Base-by-base conservation (phyloP, 1,140 invertebrate genomes). In the Aphaenogaster rudis region DNA sequence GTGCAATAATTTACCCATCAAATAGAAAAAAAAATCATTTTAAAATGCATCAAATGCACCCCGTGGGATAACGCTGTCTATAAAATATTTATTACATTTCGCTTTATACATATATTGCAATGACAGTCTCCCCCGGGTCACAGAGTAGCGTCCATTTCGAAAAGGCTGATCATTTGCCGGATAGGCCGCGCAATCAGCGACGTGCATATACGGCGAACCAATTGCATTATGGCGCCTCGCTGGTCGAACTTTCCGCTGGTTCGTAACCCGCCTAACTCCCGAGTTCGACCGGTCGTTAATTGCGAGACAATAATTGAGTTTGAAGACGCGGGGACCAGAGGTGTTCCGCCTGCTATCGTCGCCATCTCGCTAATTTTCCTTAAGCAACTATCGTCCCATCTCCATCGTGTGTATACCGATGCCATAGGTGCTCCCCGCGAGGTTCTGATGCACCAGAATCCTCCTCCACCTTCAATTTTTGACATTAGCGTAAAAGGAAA, bases 261-360 rank as follows among this genome's bases (percentile, higher is more conserved):
- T 89, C 82, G 71, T 86, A 90, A 88, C 86, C 88, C 87, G 81
- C 72, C 88, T 91, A 92, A 92, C 92, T 92, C 79, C 63, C 66
- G 82, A 69, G 69, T 59, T 28, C 69, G 81, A 72, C 87, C 86
- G 48, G 63, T 42, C 39, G 66, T 88, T 93, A 92, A 93, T 91
- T 92, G 87, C 87, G 61, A 86, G 84, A 91, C 84, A 89, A 90
- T 88, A 91, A 93, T 91, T 88, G 87, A 91, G 82, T 91, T 92
- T 88, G 57, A 86, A 80, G 78, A 77, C 71, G 66, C 54, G 61
- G 42, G 66, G 45, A 63, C 63, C 57, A 21, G 69, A 66, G 69
- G 61, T 74, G 71, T 86, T 90, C 57, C 54, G 82, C 33, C 52
- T 63, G 28, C 36, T 0, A 28, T 28, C 42, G 17, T 66, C 69